phyloP scores from a whole-genome alignment of 2,113 vertebrate genomes.

The Chlorodrepanis virens region DNA sequence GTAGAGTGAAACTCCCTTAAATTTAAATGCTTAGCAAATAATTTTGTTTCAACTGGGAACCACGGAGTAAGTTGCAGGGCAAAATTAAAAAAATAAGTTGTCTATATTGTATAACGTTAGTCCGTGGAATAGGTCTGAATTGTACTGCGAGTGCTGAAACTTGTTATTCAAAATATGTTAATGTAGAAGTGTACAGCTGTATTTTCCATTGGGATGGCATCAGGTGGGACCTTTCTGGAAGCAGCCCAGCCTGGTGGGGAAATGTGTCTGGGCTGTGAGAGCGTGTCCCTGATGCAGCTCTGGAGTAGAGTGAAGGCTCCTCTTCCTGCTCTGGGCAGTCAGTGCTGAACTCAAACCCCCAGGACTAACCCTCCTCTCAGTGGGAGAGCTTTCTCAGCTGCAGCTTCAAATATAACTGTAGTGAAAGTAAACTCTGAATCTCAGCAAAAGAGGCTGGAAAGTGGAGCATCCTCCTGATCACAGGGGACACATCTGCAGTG shows the following conservation, averaged over 20 bases:
- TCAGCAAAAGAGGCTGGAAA: not conserved
- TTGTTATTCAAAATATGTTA: not conserved
- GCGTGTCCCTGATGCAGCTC: not conserved
- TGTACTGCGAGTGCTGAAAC: not conserved
- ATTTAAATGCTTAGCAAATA: not conserved
- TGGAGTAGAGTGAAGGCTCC: not conserved
- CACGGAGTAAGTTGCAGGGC: not conserved
- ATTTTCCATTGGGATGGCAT: not conserved
- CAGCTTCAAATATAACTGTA: not conserved
- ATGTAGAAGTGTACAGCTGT: accelerated
- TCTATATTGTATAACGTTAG: not conserved
- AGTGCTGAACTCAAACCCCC: not conserved
- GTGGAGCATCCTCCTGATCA: not conserved
- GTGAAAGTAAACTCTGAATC: not conserved
- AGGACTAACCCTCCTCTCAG: not conserved
- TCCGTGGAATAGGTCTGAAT: not conserved
- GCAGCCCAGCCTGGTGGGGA: not conserved
- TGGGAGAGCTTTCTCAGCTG: not conserved
- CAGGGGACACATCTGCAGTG: not conserved
- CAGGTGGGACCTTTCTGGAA: not conserved
- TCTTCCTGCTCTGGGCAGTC: not conserved
- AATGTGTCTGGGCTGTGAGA: not conserved
- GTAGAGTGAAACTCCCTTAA: not conserved
- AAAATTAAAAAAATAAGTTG: not conserved
- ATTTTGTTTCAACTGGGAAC: not conserved